These are phyloP conservation scores for Polyploca ridens DNA, from an alignment of 2,888 invertebrate genomes.

Conservation along the genomic window DNA sequence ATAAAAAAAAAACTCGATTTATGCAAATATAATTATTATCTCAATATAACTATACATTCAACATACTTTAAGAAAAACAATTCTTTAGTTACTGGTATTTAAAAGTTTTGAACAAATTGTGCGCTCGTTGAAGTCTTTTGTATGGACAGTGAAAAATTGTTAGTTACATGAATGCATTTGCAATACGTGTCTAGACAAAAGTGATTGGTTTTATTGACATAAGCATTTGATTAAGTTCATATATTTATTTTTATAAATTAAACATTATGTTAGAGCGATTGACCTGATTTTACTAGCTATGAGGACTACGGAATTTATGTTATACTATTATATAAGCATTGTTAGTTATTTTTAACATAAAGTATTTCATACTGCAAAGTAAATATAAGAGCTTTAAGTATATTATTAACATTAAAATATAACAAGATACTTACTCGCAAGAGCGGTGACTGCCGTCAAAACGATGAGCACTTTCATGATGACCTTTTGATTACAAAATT, in stretches of 20 bases:
- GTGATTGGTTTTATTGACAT: slow-evolving; percentile 22
- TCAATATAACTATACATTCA: too few relatives aligned
- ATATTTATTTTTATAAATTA: slow-evolving; percentile 1
- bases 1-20: too few relatives aligned
- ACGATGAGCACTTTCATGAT: slow-evolving; percentile 83
- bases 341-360: neutral
- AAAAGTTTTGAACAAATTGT: neutral
- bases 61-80: too few relatives aligned
- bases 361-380: neutral
- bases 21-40: too few relatives aligned
- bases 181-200: slow-evolving; percentile 17
- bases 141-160: slow-evolving; percentile 21
- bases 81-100: too few relatives aligned
- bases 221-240: slow-evolving; percentile 12
- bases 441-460: slow-evolving; percentile 71
- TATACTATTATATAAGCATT: neutral
- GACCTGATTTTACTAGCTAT: neutral
- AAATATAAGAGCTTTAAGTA: neutral
- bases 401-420: slow-evolving; percentile 9
- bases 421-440: slow-evolving; percentile 73
- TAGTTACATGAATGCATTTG: neutral
- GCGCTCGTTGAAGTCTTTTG: slow-evolving; percentile 60
- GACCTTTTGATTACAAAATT: slow-evolving; percentile 67
- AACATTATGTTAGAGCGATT: neutral
- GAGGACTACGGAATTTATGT: neutral